Conservation (phyloP, 2,113 vertebrate genomes). For the Pycnonotus jocosus region DNA sequence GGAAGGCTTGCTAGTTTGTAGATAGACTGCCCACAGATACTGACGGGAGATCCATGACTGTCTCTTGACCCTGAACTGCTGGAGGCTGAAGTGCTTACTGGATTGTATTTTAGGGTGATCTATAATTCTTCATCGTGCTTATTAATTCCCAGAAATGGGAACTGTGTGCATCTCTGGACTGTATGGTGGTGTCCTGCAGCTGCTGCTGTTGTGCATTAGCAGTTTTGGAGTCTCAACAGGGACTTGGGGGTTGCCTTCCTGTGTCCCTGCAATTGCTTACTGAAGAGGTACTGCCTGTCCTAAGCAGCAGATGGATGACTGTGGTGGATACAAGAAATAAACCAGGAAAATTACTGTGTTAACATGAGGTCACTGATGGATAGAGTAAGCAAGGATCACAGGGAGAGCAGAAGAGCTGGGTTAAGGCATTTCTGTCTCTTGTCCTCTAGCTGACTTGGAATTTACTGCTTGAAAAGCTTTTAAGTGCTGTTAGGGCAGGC, state of each 20-base stretch:
- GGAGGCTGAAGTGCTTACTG: neutral
- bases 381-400: neutral
- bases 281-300: neutral
- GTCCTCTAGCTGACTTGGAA: constrained; percentile 3
- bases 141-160: neutral
- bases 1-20: neutral
- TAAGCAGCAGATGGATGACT: neutral
- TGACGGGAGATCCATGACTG: neutral
- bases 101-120: neutral
- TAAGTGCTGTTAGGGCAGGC: neutral
- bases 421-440: neutral
- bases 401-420: neutral
- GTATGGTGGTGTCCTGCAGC: neutral
- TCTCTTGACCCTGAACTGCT: neutral
- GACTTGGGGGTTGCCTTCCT: neutral
- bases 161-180: neutral
- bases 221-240: neutral
- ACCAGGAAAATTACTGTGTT: neutral
- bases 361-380: neutral
- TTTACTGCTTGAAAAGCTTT: constrained; percentile 27
- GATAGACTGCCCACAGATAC: neutral
- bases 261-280: neutral
- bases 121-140: neutral
- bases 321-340: neutral
- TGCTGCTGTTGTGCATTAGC: neutral